Evolutionary conservation across 2,113 vertebrate species (phyloP), one percentile per base, ranked within the genome.

Genomic region (Epinephelus lanceolatus): DNA sequence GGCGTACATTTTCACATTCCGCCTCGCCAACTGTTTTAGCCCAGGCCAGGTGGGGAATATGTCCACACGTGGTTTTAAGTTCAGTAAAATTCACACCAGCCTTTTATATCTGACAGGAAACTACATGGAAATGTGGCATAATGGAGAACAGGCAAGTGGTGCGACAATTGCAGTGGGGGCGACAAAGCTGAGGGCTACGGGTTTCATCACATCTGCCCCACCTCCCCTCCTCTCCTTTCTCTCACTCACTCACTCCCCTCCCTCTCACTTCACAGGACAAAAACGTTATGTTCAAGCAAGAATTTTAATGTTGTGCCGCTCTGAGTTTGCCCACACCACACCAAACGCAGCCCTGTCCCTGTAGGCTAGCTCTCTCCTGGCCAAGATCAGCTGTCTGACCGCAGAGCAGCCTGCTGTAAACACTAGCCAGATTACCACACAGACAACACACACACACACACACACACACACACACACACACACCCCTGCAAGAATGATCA

Each of bases 21-120:
- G 30, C 85, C 73, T 69, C 74, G 33, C 78, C 59, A 23, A 86
- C 81, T 83, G 74, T 81, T 91, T 71, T 61, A 70, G 81, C 80
- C 66, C 4, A 33, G 71, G 53, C 86, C 91, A 90, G 91, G 83
- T 90, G 88, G 89, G 78, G 76, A 78, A 89, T 87, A 85, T 73
- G 82, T 90, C 91, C 86, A 87, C 90, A 92, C 84, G 78, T 92
- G 90, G 90, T 94, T 94, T 90, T 76, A 53, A 85, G 90, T 93
- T 94, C 86, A 88, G 89, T 94, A 91, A 94, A 93, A 92, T 94
- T 94, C 91, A 92, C 92, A 94, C 93, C 90, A 88, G 82, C 78
- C 81, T 90, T 93, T 93, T 91, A 92, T 94, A 92, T 88, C 83
- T 93, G 72, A 94, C 88, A 93, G 90, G 92, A 93, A 93, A 93